A percentile compares a stretch with the other conserved stretches of the same genome.
Evolutionary conservation across 2,888 invertebrate genomes (phyloP).

Genomic region (Thereva unica): DNA sequence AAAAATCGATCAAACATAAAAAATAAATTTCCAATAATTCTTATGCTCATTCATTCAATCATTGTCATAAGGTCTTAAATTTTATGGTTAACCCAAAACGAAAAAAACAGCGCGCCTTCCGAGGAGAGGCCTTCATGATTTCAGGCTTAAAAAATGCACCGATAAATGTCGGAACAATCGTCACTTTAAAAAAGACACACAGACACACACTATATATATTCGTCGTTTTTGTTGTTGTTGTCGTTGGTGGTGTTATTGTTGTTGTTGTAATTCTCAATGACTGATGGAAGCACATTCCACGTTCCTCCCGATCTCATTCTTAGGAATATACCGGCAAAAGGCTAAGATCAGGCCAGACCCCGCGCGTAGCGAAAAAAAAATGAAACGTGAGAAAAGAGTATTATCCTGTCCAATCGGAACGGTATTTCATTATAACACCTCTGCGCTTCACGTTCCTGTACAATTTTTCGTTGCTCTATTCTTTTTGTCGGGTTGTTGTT

Average conservation of each 20-base stretch:
- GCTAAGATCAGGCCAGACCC: slow-evolving; percentile 13
- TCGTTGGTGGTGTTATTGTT: background rate
- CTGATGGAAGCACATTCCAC: slow-evolving; percentile 15
- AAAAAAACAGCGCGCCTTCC: slow-evolving; percentile 3
- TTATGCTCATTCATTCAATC: slow-evolving; percentile 11
- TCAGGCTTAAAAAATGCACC: slow-evolving; percentile 22
- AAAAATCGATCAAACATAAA: background rate
- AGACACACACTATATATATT: background rate
- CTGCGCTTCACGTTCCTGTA: slow-evolving; percentile 18
- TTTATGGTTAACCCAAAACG: slow-evolving; percentile 1
- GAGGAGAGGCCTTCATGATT: slow-evolving; percentile 13
- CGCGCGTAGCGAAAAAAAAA: slow-evolving; percentile 23
- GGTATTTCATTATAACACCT: slow-evolving; percentile 41
- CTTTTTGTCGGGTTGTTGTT: slow-evolving; percentile 3
- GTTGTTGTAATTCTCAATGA: slow-evolving; percentile 6
- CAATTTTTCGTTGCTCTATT: slow-evolving; percentile 1
- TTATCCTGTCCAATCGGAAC: slow-evolving; percentile 40
- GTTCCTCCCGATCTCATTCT: slow-evolving; percentile 11
- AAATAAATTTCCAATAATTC: background rate
- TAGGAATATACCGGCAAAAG: slow-evolving; percentile 12
- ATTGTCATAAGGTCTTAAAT: slow-evolving; percentile 18
- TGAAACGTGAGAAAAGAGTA: slow-evolving; percentile 38
- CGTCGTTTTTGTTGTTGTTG: background rate
- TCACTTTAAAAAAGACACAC: slow-evolving; percentile 10
- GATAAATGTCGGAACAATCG: slow-evolving; percentile 20